Percentiles rank a stretch among this genome's conserved stretches.
Conservation (phyloP, 30 jellyfish, hydroid and myxozoan genomes). For the Pelagia noctiluca region DNA sequence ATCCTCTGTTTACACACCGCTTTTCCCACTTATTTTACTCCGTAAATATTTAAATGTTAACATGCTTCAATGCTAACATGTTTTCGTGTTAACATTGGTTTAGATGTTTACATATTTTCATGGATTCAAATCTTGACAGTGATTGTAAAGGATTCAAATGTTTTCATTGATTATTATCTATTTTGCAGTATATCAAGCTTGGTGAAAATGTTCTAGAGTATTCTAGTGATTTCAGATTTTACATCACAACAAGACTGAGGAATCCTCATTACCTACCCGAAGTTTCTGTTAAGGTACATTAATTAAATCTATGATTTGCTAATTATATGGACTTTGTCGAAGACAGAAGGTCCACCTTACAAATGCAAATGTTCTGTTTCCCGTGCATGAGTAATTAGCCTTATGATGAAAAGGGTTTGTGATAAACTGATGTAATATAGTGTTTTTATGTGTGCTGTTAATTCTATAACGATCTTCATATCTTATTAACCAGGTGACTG, state of each 20-base stretch:
- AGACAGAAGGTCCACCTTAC: neutral
- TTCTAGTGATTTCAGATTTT: slow-evolving; percentile 88
- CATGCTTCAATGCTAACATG: no score
- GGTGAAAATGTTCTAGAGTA: slow-evolving; percentile 94
- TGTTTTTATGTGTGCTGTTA: neutral
- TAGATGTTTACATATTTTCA: no score
- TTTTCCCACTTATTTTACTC: no score
- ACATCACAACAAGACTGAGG: slow-evolving; percentile 90
- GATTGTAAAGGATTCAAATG: no score
- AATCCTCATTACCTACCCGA: slow-evolving; percentile 98
- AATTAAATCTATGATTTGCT: neutral
- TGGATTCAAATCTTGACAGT: no score
- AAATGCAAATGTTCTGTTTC: no score
- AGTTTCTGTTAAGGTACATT: slow-evolving; percentile 93
- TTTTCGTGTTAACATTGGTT: no score
- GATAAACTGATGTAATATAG: neutral
- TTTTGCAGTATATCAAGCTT: slow-evolving; percentile 80
- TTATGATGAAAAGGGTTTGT: no score
- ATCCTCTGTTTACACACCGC: no score
- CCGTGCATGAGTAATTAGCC: no score
- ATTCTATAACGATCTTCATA: neutral
- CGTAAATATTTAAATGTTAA: no score
- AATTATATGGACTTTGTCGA: neutral
- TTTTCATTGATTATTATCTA: neutral
- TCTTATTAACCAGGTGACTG: slow-evolving; percentile 81